Evolutionary conservation across 1,140 invertebrate genomes (phyloP).

Genomic region (Drosophila tristis): DNA sequence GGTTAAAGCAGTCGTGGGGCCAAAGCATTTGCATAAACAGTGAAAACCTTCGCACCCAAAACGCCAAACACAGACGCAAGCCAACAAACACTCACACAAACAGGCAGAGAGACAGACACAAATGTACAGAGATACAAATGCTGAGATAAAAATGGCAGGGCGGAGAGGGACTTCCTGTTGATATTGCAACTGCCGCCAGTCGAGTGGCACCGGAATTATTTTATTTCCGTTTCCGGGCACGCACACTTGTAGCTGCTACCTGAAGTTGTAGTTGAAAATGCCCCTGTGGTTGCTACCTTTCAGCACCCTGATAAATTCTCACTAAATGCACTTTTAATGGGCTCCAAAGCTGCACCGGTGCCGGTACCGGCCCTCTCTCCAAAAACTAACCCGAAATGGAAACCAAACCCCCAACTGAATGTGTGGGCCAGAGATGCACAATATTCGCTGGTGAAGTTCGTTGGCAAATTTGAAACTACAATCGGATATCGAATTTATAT

Average conservation of each 20-base stretch:
- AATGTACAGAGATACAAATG: conserved; percentile 13
- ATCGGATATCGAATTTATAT: neutral
- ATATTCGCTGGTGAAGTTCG: neutral
- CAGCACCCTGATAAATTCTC: conserved; percentile 70
- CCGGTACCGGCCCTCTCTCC: conserved; percentile 6
- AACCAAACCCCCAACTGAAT: conserved; percentile 16
- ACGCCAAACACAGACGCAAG: conserved; percentile 34
- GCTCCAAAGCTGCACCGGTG: neutral
- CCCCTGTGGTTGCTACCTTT: conserved; percentile 70
- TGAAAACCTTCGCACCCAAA: conserved; percentile 47
- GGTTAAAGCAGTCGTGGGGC: conserved; percentile 70
- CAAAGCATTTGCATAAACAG: conserved; percentile 77
- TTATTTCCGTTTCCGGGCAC: conserved; percentile 77
- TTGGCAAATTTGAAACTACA: neutral
- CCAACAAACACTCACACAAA: conserved; percentile 41
- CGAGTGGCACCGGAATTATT: conserved; percentile 69
- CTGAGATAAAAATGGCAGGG: conserved; percentile 19
- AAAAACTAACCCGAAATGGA: conserved; percentile 27
- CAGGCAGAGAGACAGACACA: conserved; percentile 16
- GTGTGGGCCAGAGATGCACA: conserved; percentile 33
- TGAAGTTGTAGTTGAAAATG: conserved; percentile 50
- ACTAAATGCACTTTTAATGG: conserved; percentile 82
- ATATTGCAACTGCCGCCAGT: conserved; percentile 55
- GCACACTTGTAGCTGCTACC: conserved; percentile 57
- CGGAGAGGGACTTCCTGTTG: conserved; percentile 29